Base-by-base conservation (phyloP, 2,797 vertebrate species). In the Pogonophryne albipinna region DNA sequence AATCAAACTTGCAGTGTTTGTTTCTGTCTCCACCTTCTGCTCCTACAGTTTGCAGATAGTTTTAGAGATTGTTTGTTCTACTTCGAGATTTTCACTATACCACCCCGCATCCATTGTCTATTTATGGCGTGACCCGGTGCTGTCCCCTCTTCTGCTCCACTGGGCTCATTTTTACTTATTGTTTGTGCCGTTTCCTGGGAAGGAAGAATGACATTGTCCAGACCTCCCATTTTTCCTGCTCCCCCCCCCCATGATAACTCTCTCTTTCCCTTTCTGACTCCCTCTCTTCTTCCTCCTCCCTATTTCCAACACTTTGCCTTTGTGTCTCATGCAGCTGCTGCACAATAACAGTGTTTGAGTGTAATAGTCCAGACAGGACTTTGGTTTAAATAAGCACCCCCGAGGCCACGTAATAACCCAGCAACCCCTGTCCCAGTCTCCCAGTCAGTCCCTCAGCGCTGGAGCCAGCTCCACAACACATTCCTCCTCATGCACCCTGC, bases 341-440 rank as follows among this genome's bases (percentile, higher is more conserved):
- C 76, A 83, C 91, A 93, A 93, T 92, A 92, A 90, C 88, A 90
- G 89, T 93, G 89, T 91, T 90, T 89, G 89, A 89, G 91, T 76
- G 82, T 88, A 82, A 82, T 55, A 79, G 90, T 88, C 89, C 93
- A 94, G 94, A 94, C 92, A 92, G 85, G 92, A 90, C 85, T 88
- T 87, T 81, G 79, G 87, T 93, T 91, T 93, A 92, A 93, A 93
- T 92, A 92, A 92, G 84, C 87, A 82, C 88, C 91, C 92, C 87
- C 1, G 74, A 82, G 90, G 91, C 86, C 78, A 61, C 83, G 88
- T 92, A 93, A 93, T 91, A 92, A 91, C 86, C 88, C 84, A 88
- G 78, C 90, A 87, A 78, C 78, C 84, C 88, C 63, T 23, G 71
- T 89, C 80, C 83, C 59, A 63, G 79, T 87, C 87, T 91, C 80